Percentiles rank a stretch among this genome's conserved stretches.
phyloP scores from a whole-genome alignment of 2,797 vertebrate species.

The Chloroceryle inda region DNA sequence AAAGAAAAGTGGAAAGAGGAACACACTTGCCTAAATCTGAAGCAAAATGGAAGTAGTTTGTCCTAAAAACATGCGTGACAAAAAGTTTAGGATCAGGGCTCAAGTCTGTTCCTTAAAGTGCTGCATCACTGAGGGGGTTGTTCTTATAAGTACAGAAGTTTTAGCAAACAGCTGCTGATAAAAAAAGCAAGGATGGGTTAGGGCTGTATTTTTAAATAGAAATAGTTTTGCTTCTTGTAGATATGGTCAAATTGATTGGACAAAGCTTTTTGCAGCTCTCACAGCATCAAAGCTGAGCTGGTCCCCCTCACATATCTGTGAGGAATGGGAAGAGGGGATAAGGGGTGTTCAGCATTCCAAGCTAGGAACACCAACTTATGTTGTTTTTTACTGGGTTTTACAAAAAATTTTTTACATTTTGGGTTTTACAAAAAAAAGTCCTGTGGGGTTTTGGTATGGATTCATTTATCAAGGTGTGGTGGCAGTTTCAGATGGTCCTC shows the following conservation, averaged over 20 bases:
- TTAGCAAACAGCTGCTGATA: neutral
- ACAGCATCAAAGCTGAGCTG: neutral
- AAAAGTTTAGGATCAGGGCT: neutral
- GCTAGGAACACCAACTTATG: fast-evolving
- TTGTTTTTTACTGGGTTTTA: no score
- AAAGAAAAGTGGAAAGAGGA: neutral
- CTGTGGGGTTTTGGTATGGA: neutral
- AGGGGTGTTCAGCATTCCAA: neutral
- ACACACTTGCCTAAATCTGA: fast-evolving
- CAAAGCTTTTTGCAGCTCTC: neutral
- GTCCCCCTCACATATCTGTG: neutral
- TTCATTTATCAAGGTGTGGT: neutral
- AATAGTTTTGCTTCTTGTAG: neutral
- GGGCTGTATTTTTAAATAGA: neutral
- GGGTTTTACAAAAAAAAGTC: neutral
- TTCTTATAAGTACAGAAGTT: neutral
- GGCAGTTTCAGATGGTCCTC: neutral
- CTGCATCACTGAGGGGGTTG: neutral
- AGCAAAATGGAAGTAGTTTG: neutral
- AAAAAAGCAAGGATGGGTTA: neutral
- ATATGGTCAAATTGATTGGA: neutral
- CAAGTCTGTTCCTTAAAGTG: neutral
- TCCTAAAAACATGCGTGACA: fast-evolving
- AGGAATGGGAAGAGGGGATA: neutral
- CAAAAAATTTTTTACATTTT: no score